Percentiles rank a stretch among this genome's conserved stretches.
phyloP scores from a whole-genome alignment of 2,113 vertebrate species.

The Microcebus lehilahytsara region DNA sequence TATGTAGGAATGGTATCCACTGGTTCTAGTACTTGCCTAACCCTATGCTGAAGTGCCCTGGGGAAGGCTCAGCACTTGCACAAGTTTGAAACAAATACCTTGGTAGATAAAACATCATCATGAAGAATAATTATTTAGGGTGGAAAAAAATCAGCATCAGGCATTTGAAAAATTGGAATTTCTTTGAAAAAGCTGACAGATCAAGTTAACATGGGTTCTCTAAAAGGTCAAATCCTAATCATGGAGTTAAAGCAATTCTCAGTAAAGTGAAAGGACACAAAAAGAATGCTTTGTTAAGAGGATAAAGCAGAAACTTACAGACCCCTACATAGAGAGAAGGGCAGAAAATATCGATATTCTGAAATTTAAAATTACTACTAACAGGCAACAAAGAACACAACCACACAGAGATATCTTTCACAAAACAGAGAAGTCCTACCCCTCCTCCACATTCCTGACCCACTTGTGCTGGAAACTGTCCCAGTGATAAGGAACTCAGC shows the following conservation, averaged over 20 bases:
- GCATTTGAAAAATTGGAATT: slow-evolving; percentile 51
- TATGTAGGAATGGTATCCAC: neutral
- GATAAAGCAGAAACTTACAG: slow-evolving; percentile 43
- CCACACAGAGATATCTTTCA: slow-evolving; percentile 2
- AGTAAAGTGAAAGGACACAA: slow-evolving; percentile 50
- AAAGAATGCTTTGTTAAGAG: slow-evolving; percentile 43
- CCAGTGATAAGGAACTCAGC: neutral
- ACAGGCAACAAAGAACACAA: slow-evolving; percentile 46
- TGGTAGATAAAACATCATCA: slow-evolving; percentile 1
- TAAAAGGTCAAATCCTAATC: slow-evolving; percentile 61
- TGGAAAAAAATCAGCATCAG: neutral
- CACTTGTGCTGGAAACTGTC: neutral
- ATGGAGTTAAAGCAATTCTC: slow-evolving; percentile 45
- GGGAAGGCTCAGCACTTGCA: neutral
- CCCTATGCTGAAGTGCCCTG: neutral
- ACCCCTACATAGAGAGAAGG: slow-evolving; percentile 42
- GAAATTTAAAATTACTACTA: slow-evolving; percentile 47
- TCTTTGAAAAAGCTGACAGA: slow-evolving; percentile 47
- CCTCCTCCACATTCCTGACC: neutral
- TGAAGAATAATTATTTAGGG: slow-evolving; percentile 25
- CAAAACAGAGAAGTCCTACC: neutral
- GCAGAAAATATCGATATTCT: slow-evolving; percentile 43
- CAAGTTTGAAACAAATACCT: neutral
- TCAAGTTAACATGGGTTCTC: slow-evolving; percentile 51
- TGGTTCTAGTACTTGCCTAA: neutral